Evolutionary conservation across 2,113 vertebrate genomes (phyloP).

Genomic region (Brachirus orientalis): DNA sequence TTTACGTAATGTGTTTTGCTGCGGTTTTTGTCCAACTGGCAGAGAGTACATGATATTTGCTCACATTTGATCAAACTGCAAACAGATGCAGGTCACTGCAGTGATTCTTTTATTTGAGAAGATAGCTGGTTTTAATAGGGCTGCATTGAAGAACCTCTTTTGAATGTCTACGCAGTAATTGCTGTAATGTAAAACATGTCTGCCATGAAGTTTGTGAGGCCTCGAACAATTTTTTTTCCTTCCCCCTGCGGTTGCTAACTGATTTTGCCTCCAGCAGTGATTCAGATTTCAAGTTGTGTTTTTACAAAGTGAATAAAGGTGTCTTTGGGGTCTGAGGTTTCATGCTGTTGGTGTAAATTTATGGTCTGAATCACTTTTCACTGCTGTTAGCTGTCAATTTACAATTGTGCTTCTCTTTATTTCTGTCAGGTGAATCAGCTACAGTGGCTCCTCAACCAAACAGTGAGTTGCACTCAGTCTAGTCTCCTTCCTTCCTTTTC

Average conservation of each 20-base stretch:
- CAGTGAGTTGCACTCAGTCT: conserved; percentile 51
- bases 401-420: conserved; percentile 33
- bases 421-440: conserved; percentile 66
- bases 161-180: conserved; percentile 51
- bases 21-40: conserved; percentile 59
- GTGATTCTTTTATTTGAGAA: conserved; percentile 46
- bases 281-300: conserved; percentile 20
- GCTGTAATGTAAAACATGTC: conserved; percentile 68
- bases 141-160: conserved; percentile 38
- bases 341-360: conserved; percentile 18
- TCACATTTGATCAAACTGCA: conserved; percentile 46
- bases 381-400: conserved; percentile 24
- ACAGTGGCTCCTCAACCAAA: conserved; percentile 48
- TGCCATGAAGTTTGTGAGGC: conserved; percentile 44
- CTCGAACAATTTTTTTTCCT: conserved; percentile 52
- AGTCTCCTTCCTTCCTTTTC: conserved; percentile 16
- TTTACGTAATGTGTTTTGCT: conserved; percentile 44
- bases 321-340: conserved; percentile 25
- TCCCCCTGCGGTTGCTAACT: conserved; percentile 18
- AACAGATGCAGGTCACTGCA: conserved; percentile 63
- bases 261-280: conserved; percentile 40
- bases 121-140: conserved; percentile 59
- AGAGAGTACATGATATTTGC: conserved; percentile 19
- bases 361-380: conserved; percentile 13
- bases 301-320: conserved; percentile 29